Percentiles rank a stretch among this genome's conserved stretches.
These are phyloP conservation scores for Drosophila tsacasi DNA, from an alignment of 1,140 invertebrate species.

Conservation along the genomic window DNA sequence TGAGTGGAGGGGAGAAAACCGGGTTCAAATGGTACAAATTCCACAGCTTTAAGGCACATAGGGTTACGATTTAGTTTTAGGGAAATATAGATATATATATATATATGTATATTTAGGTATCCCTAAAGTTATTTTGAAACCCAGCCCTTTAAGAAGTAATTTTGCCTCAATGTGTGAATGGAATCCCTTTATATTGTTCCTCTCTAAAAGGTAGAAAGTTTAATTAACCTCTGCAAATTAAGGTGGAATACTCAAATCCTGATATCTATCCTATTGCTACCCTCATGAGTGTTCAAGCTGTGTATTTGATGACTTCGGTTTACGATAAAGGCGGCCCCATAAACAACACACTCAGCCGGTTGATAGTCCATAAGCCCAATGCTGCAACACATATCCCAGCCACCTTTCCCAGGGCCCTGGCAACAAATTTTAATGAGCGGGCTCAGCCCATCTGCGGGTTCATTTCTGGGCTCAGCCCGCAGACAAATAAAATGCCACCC, in stretches of 20 bases:
- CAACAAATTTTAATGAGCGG: constrained; percentile 53
- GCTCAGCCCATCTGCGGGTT: constrained; percentile 45
- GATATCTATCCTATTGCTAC: constrained; percentile 32
- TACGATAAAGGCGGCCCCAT: constrained; percentile 40
- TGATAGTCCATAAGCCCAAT: constrained; percentile 34
- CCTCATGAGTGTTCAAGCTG: constrained; percentile 25
- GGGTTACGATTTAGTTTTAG: not conserved
- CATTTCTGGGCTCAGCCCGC: constrained; percentile 45
- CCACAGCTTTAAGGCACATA: not conserved
- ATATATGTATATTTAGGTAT: no score
- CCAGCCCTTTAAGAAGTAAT: not conserved
- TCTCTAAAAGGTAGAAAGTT: constrained; percentile 7
- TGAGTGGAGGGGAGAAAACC: not conserved
- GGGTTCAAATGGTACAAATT: not conserved
- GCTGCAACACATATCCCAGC: constrained; percentile 14
- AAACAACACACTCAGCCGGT: constrained; percentile 46
- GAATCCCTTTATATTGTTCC: not conserved
- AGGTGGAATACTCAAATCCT: constrained; percentile 33
- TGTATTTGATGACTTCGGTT: constrained; percentile 47
- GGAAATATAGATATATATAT: no score
- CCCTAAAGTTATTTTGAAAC: no score
- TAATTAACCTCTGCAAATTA: constrained; percentile 29
- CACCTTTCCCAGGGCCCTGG: constrained; percentile 19
- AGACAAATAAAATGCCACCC: constrained; percentile 45
- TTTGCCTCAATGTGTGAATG: not conserved